Conservation (phyloP, 2,888 invertebrate species). For the Lasioglossum leucozonium region DNA sequence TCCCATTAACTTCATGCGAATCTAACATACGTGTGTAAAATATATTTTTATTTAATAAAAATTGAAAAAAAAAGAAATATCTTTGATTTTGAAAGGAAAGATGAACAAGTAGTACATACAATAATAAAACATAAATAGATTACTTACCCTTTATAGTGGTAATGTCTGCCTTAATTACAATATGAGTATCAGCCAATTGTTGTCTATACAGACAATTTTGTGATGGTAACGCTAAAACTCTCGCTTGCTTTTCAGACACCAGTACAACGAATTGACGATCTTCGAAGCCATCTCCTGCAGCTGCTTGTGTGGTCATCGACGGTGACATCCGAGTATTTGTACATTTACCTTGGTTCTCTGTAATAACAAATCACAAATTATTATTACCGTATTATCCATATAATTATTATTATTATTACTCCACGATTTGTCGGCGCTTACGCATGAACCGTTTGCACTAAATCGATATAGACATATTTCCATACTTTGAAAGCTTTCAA, state of each 20-base stretch:
- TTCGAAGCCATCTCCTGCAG: constrained; percentile 86
- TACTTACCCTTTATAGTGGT: constrained; percentile 93
- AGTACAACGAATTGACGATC: constrained; percentile 97
- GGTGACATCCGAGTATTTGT: constrained; percentile 92
- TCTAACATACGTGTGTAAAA: too few species aligned
- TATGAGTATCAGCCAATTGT: constrained; percentile 96
- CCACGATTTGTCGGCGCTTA: too few species aligned
- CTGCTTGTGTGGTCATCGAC: constrained; percentile 86
- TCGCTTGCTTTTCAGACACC: constrained; percentile 97
- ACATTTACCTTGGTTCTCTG: constrained; percentile 80
- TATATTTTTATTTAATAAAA: too few species aligned
- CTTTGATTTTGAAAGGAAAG: too few species aligned
- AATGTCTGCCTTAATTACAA: constrained; percentile 97
- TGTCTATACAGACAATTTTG: constrained; percentile 97
- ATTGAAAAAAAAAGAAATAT: too few species aligned
- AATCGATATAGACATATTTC: too few species aligned
- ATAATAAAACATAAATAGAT: too few species aligned
- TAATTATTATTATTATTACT: too few species aligned
- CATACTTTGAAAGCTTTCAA: too few species aligned
- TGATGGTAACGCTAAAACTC: constrained; percentile 96
- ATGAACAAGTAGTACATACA: too few species aligned
- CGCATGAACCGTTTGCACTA: too few species aligned
- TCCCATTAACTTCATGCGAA: too few species aligned
- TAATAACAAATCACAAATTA: constrained; percentile 45
- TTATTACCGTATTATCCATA: constrained; percentile 1